Evolutionary conservation across 2,797 vertebrate genomes (phyloP).

Genomic region (Yasuhikotakia modesta): DNA sequence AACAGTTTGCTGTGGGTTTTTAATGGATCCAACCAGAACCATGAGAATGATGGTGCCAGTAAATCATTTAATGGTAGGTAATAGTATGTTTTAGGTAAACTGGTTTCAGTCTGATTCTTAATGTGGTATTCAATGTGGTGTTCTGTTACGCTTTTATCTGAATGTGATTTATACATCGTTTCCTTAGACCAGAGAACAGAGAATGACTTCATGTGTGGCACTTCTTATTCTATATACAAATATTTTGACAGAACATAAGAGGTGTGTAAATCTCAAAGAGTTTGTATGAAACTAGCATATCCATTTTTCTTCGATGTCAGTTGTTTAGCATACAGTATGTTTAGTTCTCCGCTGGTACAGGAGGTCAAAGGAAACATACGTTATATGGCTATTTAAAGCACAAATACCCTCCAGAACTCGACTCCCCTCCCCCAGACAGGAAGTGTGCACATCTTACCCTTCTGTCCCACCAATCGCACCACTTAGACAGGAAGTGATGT

Average conservation of each 20-base stretch:
- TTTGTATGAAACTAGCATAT: too few species aligned
- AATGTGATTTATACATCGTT: background rate
- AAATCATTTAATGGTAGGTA: background rate
- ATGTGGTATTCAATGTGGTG: background rate
- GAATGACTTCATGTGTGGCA: background rate
- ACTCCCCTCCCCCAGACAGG: conserved; percentile 37
- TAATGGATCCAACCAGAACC: background rate
- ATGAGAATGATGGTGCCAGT: background rate
- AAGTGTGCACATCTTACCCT: conserved; percentile 36
- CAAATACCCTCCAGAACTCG: background rate
- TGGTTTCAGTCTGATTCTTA: conserved; percentile 1
- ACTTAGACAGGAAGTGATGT: conserved; percentile 36
- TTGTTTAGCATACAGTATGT: too few species aligned
- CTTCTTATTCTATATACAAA: background rate
- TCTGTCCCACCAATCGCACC: conserved; percentile 39
- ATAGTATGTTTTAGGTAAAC: background rate
- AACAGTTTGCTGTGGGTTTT: conserved; percentile 8
- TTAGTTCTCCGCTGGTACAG: background rate
- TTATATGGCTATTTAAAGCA: conserved; percentile 26
- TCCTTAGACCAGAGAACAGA: background rate
- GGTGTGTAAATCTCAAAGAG: too few species aligned
- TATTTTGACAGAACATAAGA: background rate
- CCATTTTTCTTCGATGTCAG: too few species aligned
- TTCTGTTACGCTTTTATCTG: background rate
- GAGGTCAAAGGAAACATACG: conserved; percentile 8